Evolutionary conservation across 2,797 vertebrate genomes (phyloP), one percentile per base, ranked within the genome.

Genomic region (Eremophila alpestris): DNA sequence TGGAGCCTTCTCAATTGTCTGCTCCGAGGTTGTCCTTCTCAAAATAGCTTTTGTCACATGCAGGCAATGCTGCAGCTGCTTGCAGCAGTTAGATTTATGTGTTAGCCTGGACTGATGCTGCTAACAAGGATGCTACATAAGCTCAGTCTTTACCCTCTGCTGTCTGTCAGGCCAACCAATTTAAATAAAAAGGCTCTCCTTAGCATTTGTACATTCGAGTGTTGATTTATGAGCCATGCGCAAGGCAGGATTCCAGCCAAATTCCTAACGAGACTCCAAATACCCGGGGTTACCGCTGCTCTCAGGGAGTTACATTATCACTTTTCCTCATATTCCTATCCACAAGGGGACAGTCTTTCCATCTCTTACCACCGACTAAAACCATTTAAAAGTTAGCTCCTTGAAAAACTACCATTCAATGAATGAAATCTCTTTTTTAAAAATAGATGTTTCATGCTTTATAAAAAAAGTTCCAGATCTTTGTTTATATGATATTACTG

Each of bases 331-430:
- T 79, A 73, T 65, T 96, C 82, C 92, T 95, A 64, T 96, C 95
- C 97, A 97, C 96, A 96, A 97, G 97, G 83, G 97, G 96, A 96
- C 97, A 97, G 87, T 97, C 95, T 97, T 96, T 97, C 92, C 96
- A 96, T 97, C 94, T 94, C 65, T 93, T 96, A 95, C 85, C 91
- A 93, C 82, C 0, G 14, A 55, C 36, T 87, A 45, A 59, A 75
- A 41, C 82, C 64, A 69, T 86, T 88, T 86, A 83, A 83, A 91
- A 69, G 48, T 79, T 26, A 84, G 45, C 43, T 87, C 30, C 30
- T 83, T 86, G 55, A 64, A 93, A 94, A 94, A 38, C 55, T 79
- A 24, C 58, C 40, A 36, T 56, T 85, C 52, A 64, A 13, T 54
- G 51, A 87, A 73, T 38, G 20, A 40, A 64, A 41, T 76, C 21